Base-by-base conservation (phyloP, 2,113 vertebrate species). In the Nerophis ophidion region DNA sequence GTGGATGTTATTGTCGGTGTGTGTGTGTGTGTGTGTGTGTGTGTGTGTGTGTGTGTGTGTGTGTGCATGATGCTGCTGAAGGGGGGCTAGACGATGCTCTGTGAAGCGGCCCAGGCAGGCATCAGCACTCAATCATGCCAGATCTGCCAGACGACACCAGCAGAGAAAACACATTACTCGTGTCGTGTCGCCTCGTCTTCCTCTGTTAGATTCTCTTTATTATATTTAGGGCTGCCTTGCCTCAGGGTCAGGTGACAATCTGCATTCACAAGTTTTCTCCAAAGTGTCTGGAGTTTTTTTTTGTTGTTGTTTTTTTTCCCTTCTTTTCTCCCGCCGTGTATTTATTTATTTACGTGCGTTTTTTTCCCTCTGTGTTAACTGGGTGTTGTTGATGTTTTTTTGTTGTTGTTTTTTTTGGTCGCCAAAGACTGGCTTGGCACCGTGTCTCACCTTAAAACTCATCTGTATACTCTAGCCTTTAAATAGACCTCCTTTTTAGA, bases 221-320 rank as follows among this genome's bases (percentile, higher is more conserved):
- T 86, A 84, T 85, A 88, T 89, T 87, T 87, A 84, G 72, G 81
- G 81, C 85, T 85, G 76, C 83, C 75, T 83, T 71, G 84, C 89
- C 89, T 87, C 77, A 58, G 84, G 88, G 88, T 89, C 88, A 89
- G 80, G 86, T 88, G 84, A 87, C 88, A 87, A 86, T 83, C 86
- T 77, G 68, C 82, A 84, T 91, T 86, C 79, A 74, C 85, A 88
- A 88, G 75, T 87, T 85, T 84, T 86, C 81, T 65, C 63, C 73
- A 82, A 82, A 83, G 84, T 85, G 80, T 86, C 77, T 74, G 52
- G 68, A 80, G 72, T 83, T 78, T 58, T 77, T 72, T 63, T 59
- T 50, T 48, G n/a, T n/a, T n/a, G n/a, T n/a, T n/a, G n/a, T 48
- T 61, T 44, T 14, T 7, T 3, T n/a, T 6, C 12, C 17, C 40